Percentiles rank a stretch among this genome's conserved stretches.
Evolutionary conservation across 64 coral and sea anemone species (phyloP).

Genomic region (Actinia tenebrosa): DNA sequence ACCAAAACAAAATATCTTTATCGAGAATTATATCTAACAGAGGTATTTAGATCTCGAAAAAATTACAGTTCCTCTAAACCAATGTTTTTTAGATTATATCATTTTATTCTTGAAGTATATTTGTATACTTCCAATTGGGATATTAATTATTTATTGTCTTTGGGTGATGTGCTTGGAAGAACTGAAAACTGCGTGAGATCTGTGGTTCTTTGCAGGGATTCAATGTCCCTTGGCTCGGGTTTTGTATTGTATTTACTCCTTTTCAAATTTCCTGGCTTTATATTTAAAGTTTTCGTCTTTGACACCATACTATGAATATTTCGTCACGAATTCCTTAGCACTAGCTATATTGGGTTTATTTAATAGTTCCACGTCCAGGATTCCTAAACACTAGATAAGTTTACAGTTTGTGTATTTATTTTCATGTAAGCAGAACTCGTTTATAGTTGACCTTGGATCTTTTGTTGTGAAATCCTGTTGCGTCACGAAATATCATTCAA

Average conservation of each 20-base stretch:
- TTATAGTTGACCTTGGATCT: not conserved
- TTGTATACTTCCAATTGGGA: not conserved
- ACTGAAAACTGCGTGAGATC: not conserved
- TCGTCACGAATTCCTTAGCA: not conserved
- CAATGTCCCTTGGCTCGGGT: not conserved
- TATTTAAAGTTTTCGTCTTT: not conserved
- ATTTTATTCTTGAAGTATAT: not conserved
- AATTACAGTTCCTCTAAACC: not conserved
- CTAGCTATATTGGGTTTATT: not conserved
- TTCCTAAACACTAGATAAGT: not conserved
- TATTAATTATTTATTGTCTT: conserved; percentile 3
- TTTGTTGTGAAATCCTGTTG: not conserved
- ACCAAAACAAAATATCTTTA: not conserved
- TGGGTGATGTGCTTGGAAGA: conserved; percentile 2
- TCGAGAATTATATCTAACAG: not conserved
- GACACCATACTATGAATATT: not conserved
- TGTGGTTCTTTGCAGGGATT: not conserved
- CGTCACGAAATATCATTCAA: not conserved
- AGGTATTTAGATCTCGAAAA: not conserved
- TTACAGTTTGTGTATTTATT: conserved; percentile 9
- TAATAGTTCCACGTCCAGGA: not conserved
- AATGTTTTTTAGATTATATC: not conserved
- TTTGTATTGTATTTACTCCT: not conserved
- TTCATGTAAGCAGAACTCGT: not conserved
- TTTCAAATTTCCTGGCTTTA: not conserved